Base-by-base conservation (phyloP, 1,140 invertebrate species). In the Brachionus sp. region DNA sequence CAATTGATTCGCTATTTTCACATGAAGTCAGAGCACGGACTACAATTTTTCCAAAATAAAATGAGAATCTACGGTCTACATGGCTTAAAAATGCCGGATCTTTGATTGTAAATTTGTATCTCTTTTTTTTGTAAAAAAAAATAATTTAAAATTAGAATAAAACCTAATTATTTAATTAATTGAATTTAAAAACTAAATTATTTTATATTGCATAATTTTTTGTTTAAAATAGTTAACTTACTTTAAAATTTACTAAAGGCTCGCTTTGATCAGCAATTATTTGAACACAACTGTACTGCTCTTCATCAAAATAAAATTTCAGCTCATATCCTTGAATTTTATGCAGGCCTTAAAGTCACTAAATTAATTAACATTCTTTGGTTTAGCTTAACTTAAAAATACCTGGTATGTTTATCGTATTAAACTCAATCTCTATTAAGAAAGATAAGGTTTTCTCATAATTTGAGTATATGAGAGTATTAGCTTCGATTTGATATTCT, bases 291-390 rank as follows among this genome's bases (percentile, higher is more conserved):
- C 16, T 46, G 10, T 6, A 44, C 10, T 2, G 5, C 3, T 12
- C 19, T 6, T 46, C 19, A 46, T 75, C 25, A 46, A 46, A 23
- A 33, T 33, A 35, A 23, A 75, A 75, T 13, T 25, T 46, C 12
- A 75, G 19, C 44, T 75, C 70, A 25, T 75, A 75, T 12, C 70
- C 70, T 46, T 75, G 19, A 10, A 75, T 50, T 46, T 75, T 44
- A 7, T 19, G 33, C 33, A 10, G 9, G n/a, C 37, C 68, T 73
- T 39, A 19, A 73, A n/a, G 10, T 39, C 37, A 73, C 19, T 16
- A 16, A n/a, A 5, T 70, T 37, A 39, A 12, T 35, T 7, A 10
- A 39, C 37, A 16, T 19, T 16, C n/a, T 0, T 23, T 39, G 9
- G 7, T 70, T 35, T 35, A 33, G 1, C 33, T 70, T 5, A 33